Conservation (phyloP, 1,140 invertebrate genomes). For the Drosophila rhopaloa region DNA sequence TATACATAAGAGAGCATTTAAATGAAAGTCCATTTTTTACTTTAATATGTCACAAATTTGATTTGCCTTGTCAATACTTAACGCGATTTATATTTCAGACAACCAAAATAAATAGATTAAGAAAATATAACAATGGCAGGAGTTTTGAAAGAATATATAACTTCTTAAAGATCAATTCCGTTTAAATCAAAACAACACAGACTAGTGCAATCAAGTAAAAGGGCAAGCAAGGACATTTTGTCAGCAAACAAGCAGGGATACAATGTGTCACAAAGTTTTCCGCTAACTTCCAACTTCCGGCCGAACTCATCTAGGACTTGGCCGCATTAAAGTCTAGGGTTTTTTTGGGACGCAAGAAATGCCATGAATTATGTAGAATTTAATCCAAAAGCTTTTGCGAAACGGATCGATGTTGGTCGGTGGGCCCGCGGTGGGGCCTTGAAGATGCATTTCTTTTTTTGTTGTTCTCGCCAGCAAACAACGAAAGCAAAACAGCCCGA, state of each 20-base stretch:
- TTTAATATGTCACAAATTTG: too few species aligned
- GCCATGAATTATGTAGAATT: constrained; percentile 74
- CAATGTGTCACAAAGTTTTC: constrained; percentile 9
- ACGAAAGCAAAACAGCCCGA: constrained; percentile 10
- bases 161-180: neutral
- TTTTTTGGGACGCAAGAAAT: constrained; percentile 1
- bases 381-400: constrained; percentile 67
- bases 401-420: constrained; percentile 59
- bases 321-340: constrained; percentile 40
- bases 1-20: too few species aligned
- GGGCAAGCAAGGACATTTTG: neutral
- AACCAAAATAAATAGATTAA: too few species aligned
- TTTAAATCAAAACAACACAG: neutral
- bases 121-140: too few species aligned
- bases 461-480: constrained; percentile 26
- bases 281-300: neutral
- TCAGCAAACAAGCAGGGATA: constrained; percentile 8
- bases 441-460: constrained; percentile 50
- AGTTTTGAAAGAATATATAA: too few species aligned
- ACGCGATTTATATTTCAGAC: too few species aligned
- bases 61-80: too few species aligned
- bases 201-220: neutral
- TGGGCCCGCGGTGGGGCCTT: constrained; percentile 38
- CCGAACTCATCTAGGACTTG: constrained; percentile 3
- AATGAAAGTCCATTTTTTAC: too few species aligned